phyloP scores from a whole-genome alignment of 30 jellyfish, hydroid and myxozoan genomes.

The Cassiopea xamachana region DNA sequence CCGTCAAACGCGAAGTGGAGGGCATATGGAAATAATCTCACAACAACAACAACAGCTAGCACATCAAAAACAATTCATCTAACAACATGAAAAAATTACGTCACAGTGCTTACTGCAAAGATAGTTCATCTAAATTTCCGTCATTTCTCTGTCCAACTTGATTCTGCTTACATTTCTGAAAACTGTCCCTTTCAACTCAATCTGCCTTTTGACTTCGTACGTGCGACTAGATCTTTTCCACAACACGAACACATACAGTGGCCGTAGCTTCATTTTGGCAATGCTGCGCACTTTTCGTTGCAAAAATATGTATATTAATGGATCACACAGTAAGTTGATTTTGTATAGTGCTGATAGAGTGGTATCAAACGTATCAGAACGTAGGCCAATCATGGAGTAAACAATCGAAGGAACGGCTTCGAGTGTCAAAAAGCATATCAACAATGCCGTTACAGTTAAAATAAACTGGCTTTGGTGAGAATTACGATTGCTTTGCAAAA shows the following conservation, averaged over 20 bases:
- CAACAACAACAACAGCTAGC: no score
- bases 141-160: no score
- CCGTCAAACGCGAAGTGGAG: no score
- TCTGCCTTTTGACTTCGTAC: background rate
- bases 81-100: no score
- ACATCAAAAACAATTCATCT: no score
- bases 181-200: background rate
- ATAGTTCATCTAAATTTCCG: no score
- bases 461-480: conserved; percentile 13
- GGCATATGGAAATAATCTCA: no score
- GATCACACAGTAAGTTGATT: conserved; percentile 30
- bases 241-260: background rate
- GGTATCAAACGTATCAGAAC: background rate
- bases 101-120: no score
- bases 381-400: background rate
- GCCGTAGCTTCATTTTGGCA: background rate
- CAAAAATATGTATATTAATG: conserved; percentile 15
- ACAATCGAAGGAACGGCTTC: conserved; percentile 17
- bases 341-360: background rate
- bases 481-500: background rate
- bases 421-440: conserved; percentile 8
- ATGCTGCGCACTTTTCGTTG: conserved; percentile 25
- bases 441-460: conserved; percentile 25
- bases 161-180: no score
- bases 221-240: background rate